Conservation (phyloP, 2,113 vertebrate species). For the Pandion haliaetus region DNA sequence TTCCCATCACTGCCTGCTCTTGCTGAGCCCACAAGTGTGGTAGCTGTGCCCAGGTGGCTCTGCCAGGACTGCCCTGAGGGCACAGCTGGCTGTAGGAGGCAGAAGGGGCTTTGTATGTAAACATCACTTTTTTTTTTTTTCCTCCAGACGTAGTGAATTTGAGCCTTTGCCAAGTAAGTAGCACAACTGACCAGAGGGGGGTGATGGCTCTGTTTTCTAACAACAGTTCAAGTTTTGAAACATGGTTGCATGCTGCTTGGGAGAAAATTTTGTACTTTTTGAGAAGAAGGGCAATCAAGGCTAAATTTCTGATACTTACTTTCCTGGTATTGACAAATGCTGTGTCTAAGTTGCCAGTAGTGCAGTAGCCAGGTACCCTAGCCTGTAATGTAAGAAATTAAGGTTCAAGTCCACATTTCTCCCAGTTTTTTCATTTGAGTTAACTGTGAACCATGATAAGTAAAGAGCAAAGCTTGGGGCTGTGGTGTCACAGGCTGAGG, state of each 20-base stretch:
- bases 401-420: not conserved
- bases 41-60: not conserved
- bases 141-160: not conserved
- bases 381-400: not conserved
- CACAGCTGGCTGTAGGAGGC: not conserved
- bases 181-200: not conserved
- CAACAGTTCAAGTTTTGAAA: not conserved
- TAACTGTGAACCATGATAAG: slow-evolving; percentile 19
- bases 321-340: not conserved
- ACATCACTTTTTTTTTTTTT: not conserved
- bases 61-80: not conserved
- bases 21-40: not conserved
- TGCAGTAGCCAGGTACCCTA: not conserved
- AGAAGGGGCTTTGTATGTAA: not conserved
- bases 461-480: not conserved
- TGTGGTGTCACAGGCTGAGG: not conserved
- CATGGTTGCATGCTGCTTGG: not conserved
- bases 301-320: not conserved
- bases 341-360: not conserved
- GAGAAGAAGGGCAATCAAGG: not conserved
- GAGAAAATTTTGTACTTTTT: not conserved
- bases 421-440: not conserved
- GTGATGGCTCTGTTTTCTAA: slow-evolving; percentile 1
- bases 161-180: slow-evolving; percentile 2
- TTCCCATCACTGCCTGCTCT: not conserved